phyloP scores from a whole-genome alignment of 2,797 vertebrate species.

The Orientallactaga sibirica region DNA sequence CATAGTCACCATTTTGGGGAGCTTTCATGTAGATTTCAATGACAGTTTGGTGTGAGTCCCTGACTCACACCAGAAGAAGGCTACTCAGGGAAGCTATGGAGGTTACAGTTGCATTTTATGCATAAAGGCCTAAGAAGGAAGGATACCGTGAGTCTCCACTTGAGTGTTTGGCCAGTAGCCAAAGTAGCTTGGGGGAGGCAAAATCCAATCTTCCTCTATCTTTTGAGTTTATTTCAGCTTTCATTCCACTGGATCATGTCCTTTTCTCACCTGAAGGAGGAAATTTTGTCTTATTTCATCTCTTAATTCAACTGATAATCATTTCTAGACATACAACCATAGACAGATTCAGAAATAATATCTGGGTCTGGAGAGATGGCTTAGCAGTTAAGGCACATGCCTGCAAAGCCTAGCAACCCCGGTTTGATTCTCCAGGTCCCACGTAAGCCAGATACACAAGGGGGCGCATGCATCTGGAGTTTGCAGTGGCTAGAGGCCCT shows the following conservation, averaged over 20 bases:
- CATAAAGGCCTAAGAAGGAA: no score
- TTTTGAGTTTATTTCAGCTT: neutral
- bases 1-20: slow-evolving; percentile 44
- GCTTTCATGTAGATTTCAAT: slow-evolving; percentile 40
- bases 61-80: neutral
- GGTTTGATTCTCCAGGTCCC: no score
- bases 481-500: no score
- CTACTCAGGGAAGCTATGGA: no score
- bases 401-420: no score
- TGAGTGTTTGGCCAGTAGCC: no score
- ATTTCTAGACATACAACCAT: neutral
- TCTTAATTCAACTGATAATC: neutral
- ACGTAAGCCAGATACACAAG: no score
- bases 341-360: neutral
- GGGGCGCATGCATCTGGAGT: no score
- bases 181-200: neutral
- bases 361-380: neutral
- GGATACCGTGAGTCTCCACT: no score
- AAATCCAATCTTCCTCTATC: neutral
- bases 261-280: neutral
- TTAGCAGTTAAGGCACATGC: no score
- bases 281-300: neutral
- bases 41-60: neutral
- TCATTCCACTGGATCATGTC: neutral
- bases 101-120: no score